Base-by-base conservation (phyloP, 30 jellyfish, hydroid and myxozoan genomes). In the Mastigias papua region DNA sequence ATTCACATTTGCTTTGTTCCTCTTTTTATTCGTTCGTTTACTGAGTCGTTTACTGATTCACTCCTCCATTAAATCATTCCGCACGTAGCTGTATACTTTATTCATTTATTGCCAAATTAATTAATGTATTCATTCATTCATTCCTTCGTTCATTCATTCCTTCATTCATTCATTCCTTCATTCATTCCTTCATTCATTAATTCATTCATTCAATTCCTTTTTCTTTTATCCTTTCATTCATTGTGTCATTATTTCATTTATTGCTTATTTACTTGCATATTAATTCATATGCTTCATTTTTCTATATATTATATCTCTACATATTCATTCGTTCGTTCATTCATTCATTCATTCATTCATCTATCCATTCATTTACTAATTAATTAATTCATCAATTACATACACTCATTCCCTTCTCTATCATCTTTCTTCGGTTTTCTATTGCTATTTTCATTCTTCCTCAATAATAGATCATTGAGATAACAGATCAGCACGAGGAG, bases 401-500 rank as follows among this genome's bases (percentile, higher is more conserved):
- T 46, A 46, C 16, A 6, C 16, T 8, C 16, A 8, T 46, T 46
- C 13, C 16, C 16, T 16, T 6, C 60, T 16, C 60, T 6, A 16
- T 46, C 16, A 46, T 46, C 16, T 46, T 46, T 46, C n/a, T 46
- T 46, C 16, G 60, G 8, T 16, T 6, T 46, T 46, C 16, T 16
- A 46, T 46, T 46, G 60, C 60, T 8, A 6, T 46, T 21, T 20
- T 72, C 9, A 34, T 4, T 72, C 8, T 72, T 0, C 3, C 7
- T 51, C 7, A 15, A 3, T 9, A 34, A 0, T 28, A 84, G 93
- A 84, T 84, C 29, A 71, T 68, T 31, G 93, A 84, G 69, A 29
- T 84, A 32, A 62, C 58, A 32, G 87, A 84, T 31, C 80, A 72
- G 22, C 32, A 30, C 37, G 79, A 31, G n/a, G 78, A 50, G 17